These are phyloP conservation scores for Lamellibrachia luymesi DNA, from an alignment of 1,140 invertebrate species.

Conservation along the genomic window DNA sequence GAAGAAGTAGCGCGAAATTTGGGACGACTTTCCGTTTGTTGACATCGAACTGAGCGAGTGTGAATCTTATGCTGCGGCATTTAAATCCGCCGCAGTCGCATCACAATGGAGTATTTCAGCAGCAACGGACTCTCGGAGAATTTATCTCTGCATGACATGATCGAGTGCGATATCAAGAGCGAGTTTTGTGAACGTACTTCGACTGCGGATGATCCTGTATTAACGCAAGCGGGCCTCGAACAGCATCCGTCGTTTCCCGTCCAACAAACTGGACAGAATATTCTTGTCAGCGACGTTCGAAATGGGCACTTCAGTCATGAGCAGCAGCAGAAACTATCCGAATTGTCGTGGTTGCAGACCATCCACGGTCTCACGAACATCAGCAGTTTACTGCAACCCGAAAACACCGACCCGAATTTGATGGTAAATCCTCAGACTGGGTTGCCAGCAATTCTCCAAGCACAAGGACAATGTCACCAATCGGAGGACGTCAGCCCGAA, in stretches of 20 bases:
- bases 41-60: background rate
- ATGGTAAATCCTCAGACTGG: constrained; percentile 56
- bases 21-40: constrained; percentile 9
- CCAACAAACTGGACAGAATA: background rate
- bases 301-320: background rate
- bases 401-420: constrained; percentile 49
- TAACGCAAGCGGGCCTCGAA: background rate
- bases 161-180: constrained; percentile 78
- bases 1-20: background rate
- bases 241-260: background rate
- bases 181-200: constrained; percentile 70
- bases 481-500: constrained; percentile 24
- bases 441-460: constrained; percentile 40
- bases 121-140: background rate
- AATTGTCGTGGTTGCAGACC: background rate
- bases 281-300: background rate
- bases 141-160: constrained; percentile 64
- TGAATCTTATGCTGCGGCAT: constrained; percentile 9
- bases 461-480: constrained; percentile 19
- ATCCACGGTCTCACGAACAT: background rate
- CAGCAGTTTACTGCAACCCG: constrained; percentile 21
- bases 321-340: background rate
- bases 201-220: background rate
- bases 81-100: background rate
- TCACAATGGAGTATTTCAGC: constrained; percentile 24